phyloP scores from a whole-genome alignment of 2,113 vertebrate genomes.

The Mionectes macconnelli region DNA sequence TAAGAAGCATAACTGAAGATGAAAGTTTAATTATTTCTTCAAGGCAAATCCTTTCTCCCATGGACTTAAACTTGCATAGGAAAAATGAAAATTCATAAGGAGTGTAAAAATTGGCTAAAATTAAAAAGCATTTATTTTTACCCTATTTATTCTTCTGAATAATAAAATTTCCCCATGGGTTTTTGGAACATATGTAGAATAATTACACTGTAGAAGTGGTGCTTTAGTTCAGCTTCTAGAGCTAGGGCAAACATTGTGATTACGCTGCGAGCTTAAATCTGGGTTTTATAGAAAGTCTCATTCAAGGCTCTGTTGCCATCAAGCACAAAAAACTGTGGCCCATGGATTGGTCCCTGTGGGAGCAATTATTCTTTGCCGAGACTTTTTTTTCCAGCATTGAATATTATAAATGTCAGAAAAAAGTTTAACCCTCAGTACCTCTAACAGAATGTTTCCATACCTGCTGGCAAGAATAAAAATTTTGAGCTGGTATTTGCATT shows the following conservation, averaged over 20 bases:
- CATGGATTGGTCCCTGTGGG: constrained; percentile 85
- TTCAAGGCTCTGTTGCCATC: constrained; percentile 72
- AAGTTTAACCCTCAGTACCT: constrained; percentile 76
- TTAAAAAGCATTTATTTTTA: constrained; percentile 64
- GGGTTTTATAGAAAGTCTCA: constrained; percentile 65
- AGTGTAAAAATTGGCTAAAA: constrained; percentile 62
- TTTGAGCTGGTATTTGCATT: constrained; percentile 25
- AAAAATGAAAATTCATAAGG: constrained; percentile 68
- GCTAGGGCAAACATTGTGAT: constrained; percentile 53
- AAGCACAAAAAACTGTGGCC: constrained; percentile 76
- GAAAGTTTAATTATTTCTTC: constrained; percentile 70
- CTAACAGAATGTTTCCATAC: constrained; percentile 65
- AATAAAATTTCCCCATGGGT: constrained; percentile 28
- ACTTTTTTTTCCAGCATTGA: constrained; percentile 66
- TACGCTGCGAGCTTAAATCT: constrained; percentile 58
- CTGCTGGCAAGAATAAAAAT: constrained; percentile 32
- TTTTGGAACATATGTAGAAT: constrained; percentile 43
- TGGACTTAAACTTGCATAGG: constrained; percentile 45
- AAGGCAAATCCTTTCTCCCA: constrained; percentile 51
- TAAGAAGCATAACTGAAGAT: constrained; percentile 61
- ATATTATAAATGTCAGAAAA: constrained; percentile 81
- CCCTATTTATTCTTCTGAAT: constrained; percentile 36
- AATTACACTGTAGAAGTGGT: constrained; percentile 25
- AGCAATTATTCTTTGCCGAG: constrained; percentile 86
- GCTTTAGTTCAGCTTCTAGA: constrained; percentile 3